These are phyloP conservation scores for Bubo blakistoni DNA, from an alignment of 2,113 vertebrate species.

Conservation along the genomic window DNA sequence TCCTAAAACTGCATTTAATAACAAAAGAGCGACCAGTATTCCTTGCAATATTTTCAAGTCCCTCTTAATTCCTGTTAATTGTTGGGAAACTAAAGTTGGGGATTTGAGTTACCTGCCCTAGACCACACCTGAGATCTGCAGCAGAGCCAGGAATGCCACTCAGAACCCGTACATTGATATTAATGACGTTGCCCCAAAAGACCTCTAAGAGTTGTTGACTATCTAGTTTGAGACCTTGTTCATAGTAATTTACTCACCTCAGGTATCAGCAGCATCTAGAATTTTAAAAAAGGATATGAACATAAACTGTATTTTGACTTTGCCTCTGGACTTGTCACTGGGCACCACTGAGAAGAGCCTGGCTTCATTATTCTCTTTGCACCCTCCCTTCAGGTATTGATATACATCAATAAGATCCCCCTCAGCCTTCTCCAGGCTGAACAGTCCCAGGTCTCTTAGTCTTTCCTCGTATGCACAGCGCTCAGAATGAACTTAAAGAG, in stretches of 20 bases:
- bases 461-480: fast-evolving
- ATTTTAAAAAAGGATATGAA: not conserved
- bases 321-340: not conserved
- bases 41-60: not conserved
- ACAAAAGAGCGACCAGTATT: not conserved
- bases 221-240: not conserved
- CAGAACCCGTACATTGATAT: not conserved
- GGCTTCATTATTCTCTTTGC: not conserved
- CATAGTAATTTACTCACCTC: not conserved
- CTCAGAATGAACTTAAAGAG: not conserved
- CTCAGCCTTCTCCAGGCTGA: not conserved
- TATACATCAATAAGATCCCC: not conserved
- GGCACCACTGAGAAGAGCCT: not conserved
- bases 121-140: not conserved
- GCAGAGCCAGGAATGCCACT: not conserved
- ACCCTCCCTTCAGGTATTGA: not conserved
- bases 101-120: not conserved
- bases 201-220: not conserved
- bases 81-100: not conserved
- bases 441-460: not conserved
- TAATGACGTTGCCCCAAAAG: not conserved
- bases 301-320: not conserved
- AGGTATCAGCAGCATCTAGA: not conserved
- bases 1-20: not conserved
- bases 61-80: not conserved